A percentile compares a stretch with the other conserved stretches of the same genome.
Conservation (phyloP, 1,140 invertebrate species). For the Lepidurus packardi region DNA sequence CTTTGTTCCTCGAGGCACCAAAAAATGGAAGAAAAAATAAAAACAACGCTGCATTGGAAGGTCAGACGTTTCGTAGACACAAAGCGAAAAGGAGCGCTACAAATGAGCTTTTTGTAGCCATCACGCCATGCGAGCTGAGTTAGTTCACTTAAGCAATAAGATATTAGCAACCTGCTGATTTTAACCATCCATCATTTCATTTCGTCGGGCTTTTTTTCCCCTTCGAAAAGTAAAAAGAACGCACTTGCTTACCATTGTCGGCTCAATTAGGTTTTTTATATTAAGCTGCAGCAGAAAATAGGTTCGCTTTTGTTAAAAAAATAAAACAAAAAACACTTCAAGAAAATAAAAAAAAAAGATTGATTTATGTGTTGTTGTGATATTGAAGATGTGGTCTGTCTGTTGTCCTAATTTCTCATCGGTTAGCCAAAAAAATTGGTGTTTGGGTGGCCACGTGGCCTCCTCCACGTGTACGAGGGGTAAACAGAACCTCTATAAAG, state of each 20-base stretch:
- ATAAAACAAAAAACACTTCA: neutral
- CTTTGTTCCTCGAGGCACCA: neutral
- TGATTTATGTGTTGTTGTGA: neutral
- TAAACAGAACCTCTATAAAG: neutral
- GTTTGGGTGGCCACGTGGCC: neutral
- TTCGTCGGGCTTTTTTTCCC: neutral
- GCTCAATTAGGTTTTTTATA: neutral
- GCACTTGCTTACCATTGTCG: neutral
- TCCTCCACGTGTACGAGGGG: neutral
- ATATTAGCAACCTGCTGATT: constrained; percentile 22
- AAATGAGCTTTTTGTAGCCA: constrained; percentile 16
- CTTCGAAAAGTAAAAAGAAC: neutral
- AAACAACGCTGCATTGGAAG: neutral
- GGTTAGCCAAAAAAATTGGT: neutral
- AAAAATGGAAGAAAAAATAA: neutral
- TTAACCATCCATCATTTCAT: constrained; percentile 8
- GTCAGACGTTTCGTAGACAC: neutral
- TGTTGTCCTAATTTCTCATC: neutral
- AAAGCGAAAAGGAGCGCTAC: neutral
- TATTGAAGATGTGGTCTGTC: neutral
- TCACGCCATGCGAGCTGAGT: constrained; percentile 12
- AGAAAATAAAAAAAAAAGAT: neutral
- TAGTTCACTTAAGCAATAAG: constrained; percentile 19
- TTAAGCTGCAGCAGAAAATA: neutral
- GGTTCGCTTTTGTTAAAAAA: neutral